phyloP scores from a whole-genome alignment of 1,140 invertebrate genomes.

The Sesamia nonagrioides region DNA sequence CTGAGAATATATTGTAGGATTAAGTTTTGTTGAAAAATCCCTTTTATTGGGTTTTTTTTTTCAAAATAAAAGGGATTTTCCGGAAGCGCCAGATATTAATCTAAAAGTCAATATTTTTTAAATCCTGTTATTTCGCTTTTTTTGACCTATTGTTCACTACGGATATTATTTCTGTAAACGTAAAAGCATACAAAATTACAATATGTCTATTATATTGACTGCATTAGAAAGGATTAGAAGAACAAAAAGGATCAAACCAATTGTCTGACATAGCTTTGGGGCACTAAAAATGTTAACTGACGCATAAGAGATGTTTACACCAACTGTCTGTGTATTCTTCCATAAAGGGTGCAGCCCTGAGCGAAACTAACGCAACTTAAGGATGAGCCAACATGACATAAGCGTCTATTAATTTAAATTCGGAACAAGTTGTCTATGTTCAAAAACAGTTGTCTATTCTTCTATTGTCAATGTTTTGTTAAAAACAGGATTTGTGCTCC shows the following conservation, averaged over 20 bases:
- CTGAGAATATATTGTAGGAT: background rate
- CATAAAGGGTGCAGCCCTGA: slow-evolving; percentile 38
- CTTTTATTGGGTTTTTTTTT: too few species aligned
- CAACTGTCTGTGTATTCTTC: slow-evolving; percentile 14
- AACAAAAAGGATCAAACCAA: slow-evolving; percentile 32
- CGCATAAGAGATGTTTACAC: slow-evolving; percentile 63
- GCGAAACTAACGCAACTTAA: slow-evolving; percentile 8
- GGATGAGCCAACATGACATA: slow-evolving; percentile 4
- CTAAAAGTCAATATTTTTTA: background rate
- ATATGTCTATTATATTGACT: slow-evolving; percentile 29
- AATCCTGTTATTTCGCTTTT: background rate
- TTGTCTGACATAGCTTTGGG: slow-evolving; percentile 49
- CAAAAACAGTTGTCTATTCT: slow-evolving; percentile 6
- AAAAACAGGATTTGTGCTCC: slow-evolving; percentile 24
- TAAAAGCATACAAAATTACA: slow-evolving; percentile 16
- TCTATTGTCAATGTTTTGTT: slow-evolving; percentile 22
- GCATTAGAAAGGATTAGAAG: slow-evolving; percentile 46
- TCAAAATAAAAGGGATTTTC: too few species aligned
- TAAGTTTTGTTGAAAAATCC: background rate
- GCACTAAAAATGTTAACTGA: slow-evolving; percentile 50
- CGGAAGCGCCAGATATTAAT: too few species aligned
- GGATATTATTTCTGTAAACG: background rate
- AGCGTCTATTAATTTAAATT: slow-evolving; percentile 14
- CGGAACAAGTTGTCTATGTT: slow-evolving; percentile 27
- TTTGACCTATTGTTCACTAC: background rate